These are phyloP conservation scores for Caenorhabditis uteleia DNA, from an alignment of 2,888 invertebrate genomes.

Conservation along the genomic window DNA sequence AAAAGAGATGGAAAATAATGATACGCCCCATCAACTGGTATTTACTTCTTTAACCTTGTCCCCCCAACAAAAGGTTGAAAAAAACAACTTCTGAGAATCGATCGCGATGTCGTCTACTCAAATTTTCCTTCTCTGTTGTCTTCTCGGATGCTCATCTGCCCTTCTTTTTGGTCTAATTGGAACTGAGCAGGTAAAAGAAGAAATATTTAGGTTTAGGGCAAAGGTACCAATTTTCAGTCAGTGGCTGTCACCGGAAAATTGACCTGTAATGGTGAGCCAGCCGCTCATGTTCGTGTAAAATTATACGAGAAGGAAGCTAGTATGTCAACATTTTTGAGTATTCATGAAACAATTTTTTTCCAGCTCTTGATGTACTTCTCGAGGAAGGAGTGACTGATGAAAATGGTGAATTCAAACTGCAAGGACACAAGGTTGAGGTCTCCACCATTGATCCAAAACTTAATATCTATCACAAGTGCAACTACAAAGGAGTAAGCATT, in stretches of 20 bases:
- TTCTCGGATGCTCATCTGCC: conserved; percentile 6
- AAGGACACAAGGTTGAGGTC: conserved; percentile 49
- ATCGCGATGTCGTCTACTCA: no score
- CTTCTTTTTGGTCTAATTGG: conserved; percentile 47
- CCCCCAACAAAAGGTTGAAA: no score
- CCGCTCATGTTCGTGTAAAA: conserved; percentile 61
- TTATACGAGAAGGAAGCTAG: conserved; percentile 59
- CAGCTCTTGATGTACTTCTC: conserved; percentile 61
- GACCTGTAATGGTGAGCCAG: conserved; percentile 59
- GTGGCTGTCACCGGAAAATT: conserved; percentile 58
- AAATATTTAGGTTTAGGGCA: neutral
- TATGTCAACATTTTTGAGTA: no score
- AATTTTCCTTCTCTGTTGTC: neutral
- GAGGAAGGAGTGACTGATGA: conserved; percentile 59
- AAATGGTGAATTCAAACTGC: conserved; percentile 54
- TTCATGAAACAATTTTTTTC: conserved; percentile 8
- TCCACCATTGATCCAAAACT: conserved; percentile 46
- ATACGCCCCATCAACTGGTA: no score
- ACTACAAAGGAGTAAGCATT: conserved; percentile 33
- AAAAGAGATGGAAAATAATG: no score
- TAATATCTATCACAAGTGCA: conserved; percentile 47
- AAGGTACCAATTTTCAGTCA: conserved; percentile 43
- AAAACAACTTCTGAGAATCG: no score
- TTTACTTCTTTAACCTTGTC: no score
- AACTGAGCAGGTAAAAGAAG: conserved; percentile 49